Base-by-base conservation (phyloP, 2,797 vertebrate genomes). In the Phylloscopus collybita region DNA sequence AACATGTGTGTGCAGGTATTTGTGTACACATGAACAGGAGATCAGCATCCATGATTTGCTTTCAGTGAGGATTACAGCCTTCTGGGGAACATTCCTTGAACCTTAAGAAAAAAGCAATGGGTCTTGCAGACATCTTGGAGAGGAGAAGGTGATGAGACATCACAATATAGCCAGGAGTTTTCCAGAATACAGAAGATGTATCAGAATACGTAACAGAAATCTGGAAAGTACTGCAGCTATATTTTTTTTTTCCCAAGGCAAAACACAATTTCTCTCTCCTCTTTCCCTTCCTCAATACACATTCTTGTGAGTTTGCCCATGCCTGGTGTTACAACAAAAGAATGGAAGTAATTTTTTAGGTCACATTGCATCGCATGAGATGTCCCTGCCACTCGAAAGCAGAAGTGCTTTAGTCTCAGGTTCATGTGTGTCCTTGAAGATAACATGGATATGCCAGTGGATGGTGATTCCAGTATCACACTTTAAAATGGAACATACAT, bases 1-100 rank as follows among this genome's bases (percentile, higher is more conserved):
- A 38, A 4, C 14, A 2, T 9, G 3, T 26, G 13, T 47, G 11
- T 4, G 0, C 30, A 8, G 7, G 11, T 29, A 11, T 10, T 80
- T 34, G 6, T 25, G 13, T 66, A 17, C 15, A 59, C 0, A 1
- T 13, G 66, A 78, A 42, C 5, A 51, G 26, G 51, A n/a, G 30
- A 66, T 44, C 27, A 26, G 51, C 16, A 72, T 1, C 61, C 1
- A 12, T 42, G 4, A 40, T 32, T 69, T 72, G 36, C 11, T 71
- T 40, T 56, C 79, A 70, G 27, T 38, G 44, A n/a, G 3, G 14
- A 44, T 44, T 64, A 38, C 12, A 49, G 26, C 26, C 34, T 44
- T 56, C 44, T 76, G 36, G 16, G 13, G 11, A n/a, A 50, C 19
- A 76, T 44, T 50, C 8, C 12, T 47, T 44, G 36, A 76, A n/a